These are phyloP conservation scores for Corythaixoides concolor DNA, from an alignment of 2,113 vertebrate species.

Conservation along the genomic window DNA sequence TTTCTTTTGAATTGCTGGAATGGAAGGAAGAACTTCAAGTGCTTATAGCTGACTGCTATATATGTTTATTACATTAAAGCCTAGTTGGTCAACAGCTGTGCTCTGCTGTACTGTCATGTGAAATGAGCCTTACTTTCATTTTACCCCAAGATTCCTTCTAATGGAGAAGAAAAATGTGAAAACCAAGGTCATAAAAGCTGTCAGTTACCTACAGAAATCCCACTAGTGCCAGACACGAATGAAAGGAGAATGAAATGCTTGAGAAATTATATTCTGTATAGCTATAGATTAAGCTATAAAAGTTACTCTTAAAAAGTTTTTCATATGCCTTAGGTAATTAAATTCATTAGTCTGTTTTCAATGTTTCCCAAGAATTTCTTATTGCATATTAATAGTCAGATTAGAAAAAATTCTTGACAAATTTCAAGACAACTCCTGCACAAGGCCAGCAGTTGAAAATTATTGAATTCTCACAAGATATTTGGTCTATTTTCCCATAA, in stretches of 20 bases:
- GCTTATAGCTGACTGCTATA: neutral
- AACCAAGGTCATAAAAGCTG: neutral
- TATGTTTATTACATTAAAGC: neutral
- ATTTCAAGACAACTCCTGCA: neutral
- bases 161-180: neutral
- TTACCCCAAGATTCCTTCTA: neutral
- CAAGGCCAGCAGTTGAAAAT: neutral
- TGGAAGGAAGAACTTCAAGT: neutral
- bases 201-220: neutral
- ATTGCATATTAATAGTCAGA: neutral
- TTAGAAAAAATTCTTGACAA: neutral
- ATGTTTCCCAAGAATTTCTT: neutral
- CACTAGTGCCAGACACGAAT: neutral
- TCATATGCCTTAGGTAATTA: neutral
- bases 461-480: neutral
- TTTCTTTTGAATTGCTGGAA: neutral
- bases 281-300: neutral
- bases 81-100: neutral
- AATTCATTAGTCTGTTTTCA: neutral
- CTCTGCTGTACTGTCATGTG: neutral
- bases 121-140: neutral
- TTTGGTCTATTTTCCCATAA: neutral
- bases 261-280: neutral
- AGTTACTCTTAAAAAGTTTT: neutral
- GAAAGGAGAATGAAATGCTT: neutral